These are phyloP conservation scores for Oenanthe melanoleuca DNA, from an alignment of 2,113 vertebrate genomes.

Conservation along the genomic window DNA sequence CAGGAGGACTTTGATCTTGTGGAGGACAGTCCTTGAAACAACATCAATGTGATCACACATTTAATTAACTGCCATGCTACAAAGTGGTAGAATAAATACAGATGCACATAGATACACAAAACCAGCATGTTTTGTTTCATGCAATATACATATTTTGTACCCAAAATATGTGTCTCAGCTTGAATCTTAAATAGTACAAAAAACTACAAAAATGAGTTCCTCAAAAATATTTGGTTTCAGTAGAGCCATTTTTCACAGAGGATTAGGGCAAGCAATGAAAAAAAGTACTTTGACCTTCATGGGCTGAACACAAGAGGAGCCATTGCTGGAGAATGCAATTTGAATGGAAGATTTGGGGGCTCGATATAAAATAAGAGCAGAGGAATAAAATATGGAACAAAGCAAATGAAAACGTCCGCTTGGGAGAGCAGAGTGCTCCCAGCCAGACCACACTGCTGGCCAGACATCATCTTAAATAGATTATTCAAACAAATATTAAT, in stretches of 20 bases:
- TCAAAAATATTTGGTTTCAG: background rate
- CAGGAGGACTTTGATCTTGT: background rate
- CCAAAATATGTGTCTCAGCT: background rate
- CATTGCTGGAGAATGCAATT: background rate
- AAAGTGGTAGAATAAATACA: background rate
- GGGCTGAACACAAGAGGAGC: background rate
- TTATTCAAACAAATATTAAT: slow-evolving; percentile 76
- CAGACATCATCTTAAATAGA: slow-evolving; percentile 69
- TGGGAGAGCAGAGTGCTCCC: slow-evolving; percentile 46
- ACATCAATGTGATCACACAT: background rate
- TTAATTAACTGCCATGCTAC: background rate
- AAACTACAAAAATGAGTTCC: background rate
- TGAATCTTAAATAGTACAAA: background rate
- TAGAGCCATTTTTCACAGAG: background rate
- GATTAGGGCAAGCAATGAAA: background rate
- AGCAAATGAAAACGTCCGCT: slow-evolving; percentile 34
- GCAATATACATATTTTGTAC: background rate
- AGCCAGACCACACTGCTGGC: slow-evolving; percentile 71
- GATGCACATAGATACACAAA: background rate
- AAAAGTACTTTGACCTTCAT: background rate
- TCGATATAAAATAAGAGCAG: background rate
- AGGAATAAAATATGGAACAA: slow-evolving; percentile 54
- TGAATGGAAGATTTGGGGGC: slow-evolving; percentile 5
- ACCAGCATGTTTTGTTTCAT: background rate
- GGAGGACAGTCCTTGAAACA: background rate